Conservation (phyloP, 2,888 invertebrate species). For the Timema podura region DNA sequence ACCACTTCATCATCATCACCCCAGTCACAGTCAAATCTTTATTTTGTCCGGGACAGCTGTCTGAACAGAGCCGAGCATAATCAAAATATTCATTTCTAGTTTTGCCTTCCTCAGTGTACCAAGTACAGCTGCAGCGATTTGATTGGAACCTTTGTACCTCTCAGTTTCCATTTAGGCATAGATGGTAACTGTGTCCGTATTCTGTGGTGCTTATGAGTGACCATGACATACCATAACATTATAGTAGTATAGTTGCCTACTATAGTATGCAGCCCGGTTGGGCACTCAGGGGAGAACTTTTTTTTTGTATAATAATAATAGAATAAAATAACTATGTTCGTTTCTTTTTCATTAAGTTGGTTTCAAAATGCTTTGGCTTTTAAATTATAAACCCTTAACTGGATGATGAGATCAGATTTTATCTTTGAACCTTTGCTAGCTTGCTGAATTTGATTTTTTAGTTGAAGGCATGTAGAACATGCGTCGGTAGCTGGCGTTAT, state of each 20-base stretch:
- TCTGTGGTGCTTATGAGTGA: constrained; percentile 10
- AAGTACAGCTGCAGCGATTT: too few species aligned
- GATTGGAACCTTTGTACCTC: too few species aligned
- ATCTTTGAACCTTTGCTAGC: background rate
- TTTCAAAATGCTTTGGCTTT: constrained; percentile 6
- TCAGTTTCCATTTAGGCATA: too few species aligned
- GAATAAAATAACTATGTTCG: background rate
- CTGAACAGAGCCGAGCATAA: too few species aligned
- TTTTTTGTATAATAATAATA: background rate
- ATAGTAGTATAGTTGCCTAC: constrained; percentile 13
- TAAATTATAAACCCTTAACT: constrained; percentile 9
- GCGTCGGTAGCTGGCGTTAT: constrained; percentile 9
- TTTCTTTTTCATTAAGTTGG: constrained; percentile 5
- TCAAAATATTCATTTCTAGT: too few species aligned
- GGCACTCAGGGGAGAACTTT: background rate
- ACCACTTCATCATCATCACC: too few species aligned
- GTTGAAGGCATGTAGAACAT: constrained; percentile 16
- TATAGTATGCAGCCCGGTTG: constrained; percentile 7
- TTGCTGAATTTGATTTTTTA: constrained; percentile 5
- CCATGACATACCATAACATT: constrained; percentile 10
- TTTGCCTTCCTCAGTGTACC: too few species aligned
- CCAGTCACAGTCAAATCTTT: too few species aligned
- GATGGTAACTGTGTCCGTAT: too few species aligned
- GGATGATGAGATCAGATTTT: constrained; percentile 4
- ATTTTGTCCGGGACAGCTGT: too few species aligned